A percentile compares a stretch with the other conserved stretches of the same genome.
phyloP scores from a whole-genome alignment of 1,140 invertebrate species.

The Notospermus geniculatus region DNA sequence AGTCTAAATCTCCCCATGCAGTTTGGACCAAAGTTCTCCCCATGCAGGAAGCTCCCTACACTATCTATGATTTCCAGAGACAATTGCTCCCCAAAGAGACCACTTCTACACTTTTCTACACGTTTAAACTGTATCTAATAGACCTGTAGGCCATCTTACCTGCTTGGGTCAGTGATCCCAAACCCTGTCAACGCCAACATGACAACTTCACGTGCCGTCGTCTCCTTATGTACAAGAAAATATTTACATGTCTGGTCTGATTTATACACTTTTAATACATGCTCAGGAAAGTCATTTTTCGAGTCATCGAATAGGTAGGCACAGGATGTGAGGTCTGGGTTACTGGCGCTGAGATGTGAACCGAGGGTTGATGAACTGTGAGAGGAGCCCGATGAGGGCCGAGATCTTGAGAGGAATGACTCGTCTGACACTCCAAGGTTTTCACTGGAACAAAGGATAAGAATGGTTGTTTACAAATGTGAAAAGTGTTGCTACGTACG shows the following conservation, averaged over 20 bases:
- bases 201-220: constrained; percentile 95
- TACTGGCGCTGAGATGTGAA: constrained; percentile 71
- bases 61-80: no score
- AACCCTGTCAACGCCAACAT: constrained; percentile 97
- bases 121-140: no score
- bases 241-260: constrained; percentile 97
- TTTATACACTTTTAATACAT: constrained; percentile 89
- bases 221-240: constrained; percentile 93
- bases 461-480: no score
- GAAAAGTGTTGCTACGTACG: no score
- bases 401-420: constrained; percentile 52
- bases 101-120: no score
- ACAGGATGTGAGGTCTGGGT: constrained; percentile 72
- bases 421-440: constrained; percentile 21
- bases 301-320: constrained; percentile 39
- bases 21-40: no score
- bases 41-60: no score
- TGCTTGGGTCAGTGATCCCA: constrained; percentile 81
- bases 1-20: no score
- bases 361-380: constrained; percentile 3
- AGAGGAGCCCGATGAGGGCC: constrained; percentile 1
- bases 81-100: no score
- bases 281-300: constrained; percentile 86
- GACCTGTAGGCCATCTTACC: constrained; percentile 39
- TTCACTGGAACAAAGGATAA: no score